Percentiles rank a stretch among this genome's conserved stretches.
Evolutionary conservation across 2,797 vertebrate species (phyloP).

Genomic region (Galago senegalensis): DNA sequence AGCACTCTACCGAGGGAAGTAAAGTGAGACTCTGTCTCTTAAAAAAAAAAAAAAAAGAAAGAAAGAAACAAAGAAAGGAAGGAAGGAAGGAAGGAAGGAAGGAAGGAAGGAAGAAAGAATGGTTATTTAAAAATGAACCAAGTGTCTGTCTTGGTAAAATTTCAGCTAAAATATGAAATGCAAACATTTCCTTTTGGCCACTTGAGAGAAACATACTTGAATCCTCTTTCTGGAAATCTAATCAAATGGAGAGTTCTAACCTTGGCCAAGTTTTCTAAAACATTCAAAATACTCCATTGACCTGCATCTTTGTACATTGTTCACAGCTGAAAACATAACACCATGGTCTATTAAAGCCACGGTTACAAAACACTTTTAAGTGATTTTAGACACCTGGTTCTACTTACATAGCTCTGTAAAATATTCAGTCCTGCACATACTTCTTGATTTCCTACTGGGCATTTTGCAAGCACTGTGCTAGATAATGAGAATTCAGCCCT

Average conservation of each 20-base stretch:
- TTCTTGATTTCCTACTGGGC: background rate
- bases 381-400: background rate
- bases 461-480: background rate
- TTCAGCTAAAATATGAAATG: conserved; percentile 59
- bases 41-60: no score
- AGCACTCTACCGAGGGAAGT: no score
- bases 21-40: no score
- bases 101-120: background rate
- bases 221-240: conserved; percentile 54
- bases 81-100: no score
- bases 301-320: conserved; percentile 44
- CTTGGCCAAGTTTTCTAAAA: conserved; percentile 49
- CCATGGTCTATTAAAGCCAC: background rate
- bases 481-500: background rate
- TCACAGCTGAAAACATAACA: conserved; percentile 3
- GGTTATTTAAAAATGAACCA: background rate
- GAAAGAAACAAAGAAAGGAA: no score
- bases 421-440: background rate
- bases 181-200: conserved; percentile 8
- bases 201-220: conserved; percentile 24
- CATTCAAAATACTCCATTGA: conserved; percentile 46
- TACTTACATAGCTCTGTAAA: conserved; percentile 3
- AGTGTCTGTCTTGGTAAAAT: conserved; percentile 9
- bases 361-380: conserved; percentile 26
- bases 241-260: conserved; percentile 59